Base-by-base conservation (phyloP, 2,888 invertebrate species). In the Pristionchus entomophagus region DNA sequence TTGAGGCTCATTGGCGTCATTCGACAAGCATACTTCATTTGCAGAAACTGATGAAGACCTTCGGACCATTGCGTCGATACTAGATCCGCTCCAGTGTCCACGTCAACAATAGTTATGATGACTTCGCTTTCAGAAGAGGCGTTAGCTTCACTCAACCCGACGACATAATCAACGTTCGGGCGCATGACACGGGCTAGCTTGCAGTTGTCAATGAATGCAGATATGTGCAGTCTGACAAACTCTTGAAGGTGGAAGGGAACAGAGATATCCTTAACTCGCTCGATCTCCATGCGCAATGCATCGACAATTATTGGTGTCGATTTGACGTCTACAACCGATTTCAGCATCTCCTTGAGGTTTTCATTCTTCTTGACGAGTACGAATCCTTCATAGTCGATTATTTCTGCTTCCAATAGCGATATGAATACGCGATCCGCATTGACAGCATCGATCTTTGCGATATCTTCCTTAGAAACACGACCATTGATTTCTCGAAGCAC, bases 51-150 rank as follows among this genome's bases (percentile, higher is more conserved):
- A 59, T 89, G 89, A 6, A 94, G 88, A 0, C 91, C 94, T 85
- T 94, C 92, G 38, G 91, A 92, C 94, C 94, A 94, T 78, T 94
- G 93, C 3, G 93, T 93, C 41, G 92, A 93, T 17, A 87, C 87
- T 86, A 92, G 90, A 86, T 94, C 94, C 0, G 93, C 92, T 10
- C 94, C 94, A 0, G 94, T 94, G 29, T 53, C 78, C 0, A 56
- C 35, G 49, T 89, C 89, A 17, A 87, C 38, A 38, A 89, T 88
- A 0, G 80, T 86, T 32, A 89, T 56, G 22, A 19, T 29, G 49
- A 5, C 32, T 32, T 78, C 73, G 4, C 78, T 69, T 77, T n/a
- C n/a, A 35, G 56, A 0, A 86, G 53, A 19, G 73, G 73, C 0
- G 81, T 14, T 14, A 0, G 41, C 6, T 22, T 26, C 41, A 32